Evolutionary conservation across 2,888 invertebrate genomes (phyloP).

Genomic region (Drosophila diplacantha): DNA sequence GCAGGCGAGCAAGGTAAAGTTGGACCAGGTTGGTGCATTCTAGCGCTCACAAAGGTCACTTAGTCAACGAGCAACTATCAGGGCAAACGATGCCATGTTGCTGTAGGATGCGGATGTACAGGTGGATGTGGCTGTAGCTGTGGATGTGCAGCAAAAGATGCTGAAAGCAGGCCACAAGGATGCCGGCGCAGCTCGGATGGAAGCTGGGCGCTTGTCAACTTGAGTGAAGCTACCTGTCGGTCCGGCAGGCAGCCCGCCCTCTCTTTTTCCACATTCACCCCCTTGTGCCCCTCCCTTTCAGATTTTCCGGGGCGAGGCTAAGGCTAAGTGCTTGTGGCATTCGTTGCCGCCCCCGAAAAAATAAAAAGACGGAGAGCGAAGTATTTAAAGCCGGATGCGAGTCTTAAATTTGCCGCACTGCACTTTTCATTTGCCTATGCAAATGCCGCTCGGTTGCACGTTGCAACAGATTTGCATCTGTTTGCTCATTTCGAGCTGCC

Average conservation of each 20-base stretch:
- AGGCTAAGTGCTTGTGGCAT: conserved; percentile 54
- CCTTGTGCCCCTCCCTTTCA: neutral
- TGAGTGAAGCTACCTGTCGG: conserved; percentile 49
- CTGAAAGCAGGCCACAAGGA: conserved; percentile 26
- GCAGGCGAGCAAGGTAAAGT: conserved; percentile 43
- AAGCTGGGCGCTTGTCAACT: conserved; percentile 56
- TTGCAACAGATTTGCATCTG: conserved; percentile 40
- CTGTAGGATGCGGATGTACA: conserved; percentile 20
- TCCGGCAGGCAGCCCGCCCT: conserved; percentile 22
- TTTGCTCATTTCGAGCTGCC: conserved; percentile 48
- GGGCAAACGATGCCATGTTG: conserved; percentile 35
- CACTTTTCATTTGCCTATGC: conserved; percentile 44
- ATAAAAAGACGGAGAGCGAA: conserved; percentile 8
- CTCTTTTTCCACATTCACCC: conserved; percentile 6
- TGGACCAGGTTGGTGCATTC: conserved; percentile 56
- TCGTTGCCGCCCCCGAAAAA: conserved; percentile 40
- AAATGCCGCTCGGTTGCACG: conserved; percentile 32
- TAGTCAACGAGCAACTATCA: conserved; percentile 61
- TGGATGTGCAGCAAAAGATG: conserved; percentile 26
- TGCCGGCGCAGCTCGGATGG: conserved; percentile 18
- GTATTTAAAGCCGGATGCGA: conserved; percentile 40
- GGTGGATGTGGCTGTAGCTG: conserved; percentile 12
- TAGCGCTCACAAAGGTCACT: conserved; percentile 65
- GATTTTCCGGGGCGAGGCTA: conserved; percentile 24
- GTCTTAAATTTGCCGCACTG: conserved; percentile 35